Percentiles rank a stretch among this genome's conserved stretches.
These are phyloP conservation scores for Plutella xylostella DNA, from an alignment of 2,888 invertebrate genomes.

Conservation along the genomic window DNA sequence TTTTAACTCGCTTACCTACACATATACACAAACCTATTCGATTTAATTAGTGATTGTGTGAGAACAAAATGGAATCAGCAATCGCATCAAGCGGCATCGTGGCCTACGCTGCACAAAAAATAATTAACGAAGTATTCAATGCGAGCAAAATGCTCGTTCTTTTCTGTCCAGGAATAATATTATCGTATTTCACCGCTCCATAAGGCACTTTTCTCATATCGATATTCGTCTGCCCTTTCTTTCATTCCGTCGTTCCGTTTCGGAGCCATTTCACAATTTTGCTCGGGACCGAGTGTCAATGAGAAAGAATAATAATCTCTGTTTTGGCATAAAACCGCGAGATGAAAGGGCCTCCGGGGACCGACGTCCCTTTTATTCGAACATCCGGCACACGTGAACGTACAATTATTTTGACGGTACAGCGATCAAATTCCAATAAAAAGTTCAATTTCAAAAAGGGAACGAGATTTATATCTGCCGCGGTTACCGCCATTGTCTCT, in stretches of 20 bases:
- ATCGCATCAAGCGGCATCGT: too few species aligned
- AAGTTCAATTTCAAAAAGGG: not conserved
- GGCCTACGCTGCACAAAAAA: not conserved
- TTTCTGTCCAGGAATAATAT: not conserved
- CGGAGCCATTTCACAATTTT: not conserved
- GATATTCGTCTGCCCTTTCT: not conserved
- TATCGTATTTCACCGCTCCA: not conserved
- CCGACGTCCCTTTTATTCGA: slow-evolving; percentile 45
- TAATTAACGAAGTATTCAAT: not conserved
- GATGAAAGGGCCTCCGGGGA: slow-evolving; percentile 44
- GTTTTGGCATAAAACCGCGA: slow-evolving; percentile 52
- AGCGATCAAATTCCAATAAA: slow-evolving; percentile 33
- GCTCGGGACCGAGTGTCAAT: slow-evolving; percentile 7
- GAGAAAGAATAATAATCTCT: slow-evolving; percentile 36
- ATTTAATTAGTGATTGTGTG: too few species aligned
- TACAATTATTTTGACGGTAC: slow-evolving; percentile 29
- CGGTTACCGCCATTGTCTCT: not conserved
- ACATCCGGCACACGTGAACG: slow-evolving; percentile 61
- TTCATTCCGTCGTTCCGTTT: not conserved
- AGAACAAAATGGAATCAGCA: too few species aligned
- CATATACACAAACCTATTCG: too few species aligned
- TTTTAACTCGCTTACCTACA: too few species aligned
- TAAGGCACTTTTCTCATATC: not conserved
- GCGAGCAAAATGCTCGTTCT: not conserved
- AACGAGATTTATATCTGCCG: not conserved